Evolutionary conservation across 2,797 vertebrate genomes (phyloP).

Genomic region (Alectoris magna): DNA sequence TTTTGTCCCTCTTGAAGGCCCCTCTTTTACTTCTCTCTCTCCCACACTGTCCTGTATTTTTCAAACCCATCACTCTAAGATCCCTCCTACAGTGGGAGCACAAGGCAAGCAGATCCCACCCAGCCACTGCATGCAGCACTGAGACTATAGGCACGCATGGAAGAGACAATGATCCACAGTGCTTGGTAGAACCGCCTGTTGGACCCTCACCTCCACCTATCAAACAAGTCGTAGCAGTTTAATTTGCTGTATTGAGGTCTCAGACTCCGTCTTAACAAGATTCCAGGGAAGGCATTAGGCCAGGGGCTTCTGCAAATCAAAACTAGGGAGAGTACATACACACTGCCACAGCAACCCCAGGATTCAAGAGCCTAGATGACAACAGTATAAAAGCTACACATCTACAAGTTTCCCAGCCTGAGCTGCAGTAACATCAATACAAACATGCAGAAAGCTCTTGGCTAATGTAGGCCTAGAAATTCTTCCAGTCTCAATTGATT

Average conservation of each 20-base stretch:
- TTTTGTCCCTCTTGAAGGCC: neutral
- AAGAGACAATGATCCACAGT: neutral
- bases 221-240: neutral
- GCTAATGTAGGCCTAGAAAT: neutral
- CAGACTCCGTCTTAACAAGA: neutral
- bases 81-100: neutral
- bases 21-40: neutral
- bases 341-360: neutral
- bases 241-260: neutral
- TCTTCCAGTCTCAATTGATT: neutral
- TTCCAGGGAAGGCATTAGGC: neutral
- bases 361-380: neutral
- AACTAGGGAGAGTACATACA: neutral
- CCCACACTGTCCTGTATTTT: neutral
- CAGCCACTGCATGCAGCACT: neutral
- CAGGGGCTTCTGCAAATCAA: neutral
- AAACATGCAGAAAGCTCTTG: neutral
- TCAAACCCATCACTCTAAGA: neutral
- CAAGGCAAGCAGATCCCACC: neutral
- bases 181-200: neutral
- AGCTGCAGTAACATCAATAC: neutral
- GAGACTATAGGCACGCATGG: neutral
- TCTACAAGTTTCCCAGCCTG: neutral
- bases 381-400: neutral
- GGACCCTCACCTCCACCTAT: neutral